A percentile compares a stretch with the other conserved stretches of the same genome.
phyloP scores from a whole-genome alignment of 2,888 invertebrate genomes.

The Conus canariensis region DNA sequence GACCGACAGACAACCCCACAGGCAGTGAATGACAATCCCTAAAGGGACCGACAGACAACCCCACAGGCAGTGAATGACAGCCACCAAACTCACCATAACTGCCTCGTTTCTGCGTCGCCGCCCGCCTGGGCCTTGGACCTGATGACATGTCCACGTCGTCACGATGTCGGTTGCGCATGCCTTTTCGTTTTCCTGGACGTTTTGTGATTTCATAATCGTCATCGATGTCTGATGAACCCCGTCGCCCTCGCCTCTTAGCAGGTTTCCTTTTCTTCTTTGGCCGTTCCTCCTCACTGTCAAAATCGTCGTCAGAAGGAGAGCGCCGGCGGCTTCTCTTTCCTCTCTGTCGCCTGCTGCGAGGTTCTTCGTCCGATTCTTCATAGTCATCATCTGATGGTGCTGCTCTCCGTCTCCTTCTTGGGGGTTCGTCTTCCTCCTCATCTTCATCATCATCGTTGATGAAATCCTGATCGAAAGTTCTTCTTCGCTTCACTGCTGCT shows the following conservation, averaged over 20 bases:
- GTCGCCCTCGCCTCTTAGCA: background rate
- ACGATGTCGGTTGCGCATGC: constrained; percentile 36
- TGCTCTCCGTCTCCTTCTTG: constrained; percentile 11
- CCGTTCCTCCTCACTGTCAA: constrained; percentile 36
- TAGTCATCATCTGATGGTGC: constrained; percentile 34
- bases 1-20: no score
- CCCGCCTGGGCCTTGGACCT: constrained; percentile 58
- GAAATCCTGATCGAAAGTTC: constrained; percentile 9
- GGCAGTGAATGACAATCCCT: no score
- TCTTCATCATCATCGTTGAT: constrained; percentile 34
- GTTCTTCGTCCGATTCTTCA: constrained; percentile 43
- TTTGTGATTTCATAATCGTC: constrained; percentile 40
- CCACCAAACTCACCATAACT: constrained; percentile 63
- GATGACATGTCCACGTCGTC: constrained; percentile 43
- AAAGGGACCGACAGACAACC: no score
- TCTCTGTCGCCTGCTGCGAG: background rate
- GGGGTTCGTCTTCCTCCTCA: constrained; percentile 35
- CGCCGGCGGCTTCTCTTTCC: constrained; percentile 33
- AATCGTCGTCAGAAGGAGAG: constrained; percentile 32
- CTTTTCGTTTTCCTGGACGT: constrained; percentile 27
- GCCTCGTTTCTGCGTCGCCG: constrained; percentile 64
- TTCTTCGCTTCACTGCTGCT: constrained; percentile 26
- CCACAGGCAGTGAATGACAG: no score
- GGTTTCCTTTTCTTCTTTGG: constrained; percentile 19
- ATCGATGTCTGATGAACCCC: constrained; percentile 46